A percentile compares a stretch with the other conserved stretches of the same genome.
phyloP scores from a whole-genome alignment of 2,888 invertebrate species.

The Apamea crenata region DNA sequence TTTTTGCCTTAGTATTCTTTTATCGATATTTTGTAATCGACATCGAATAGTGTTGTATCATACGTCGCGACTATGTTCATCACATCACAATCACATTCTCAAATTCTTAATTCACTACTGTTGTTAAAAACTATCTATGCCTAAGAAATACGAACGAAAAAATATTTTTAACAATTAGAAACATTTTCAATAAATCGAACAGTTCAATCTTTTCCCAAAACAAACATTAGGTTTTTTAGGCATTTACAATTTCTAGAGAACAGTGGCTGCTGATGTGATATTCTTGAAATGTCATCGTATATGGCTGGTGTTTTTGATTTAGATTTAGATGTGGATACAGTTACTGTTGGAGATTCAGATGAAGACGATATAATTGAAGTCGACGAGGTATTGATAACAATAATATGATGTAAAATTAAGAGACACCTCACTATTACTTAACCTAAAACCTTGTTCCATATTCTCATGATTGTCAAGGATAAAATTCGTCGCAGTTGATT shows the following conservation, averaged over 20 bases:
- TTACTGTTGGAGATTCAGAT: constrained; percentile 93
- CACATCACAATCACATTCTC: constrained; percentile 32
- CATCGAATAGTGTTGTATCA: constrained; percentile 34
- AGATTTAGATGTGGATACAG: constrained; percentile 93
- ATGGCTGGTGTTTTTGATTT: constrained; percentile 98
- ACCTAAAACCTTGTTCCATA: constrained; percentile 91
- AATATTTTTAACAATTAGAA: constrained; percentile 24
- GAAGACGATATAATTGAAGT: constrained; percentile 97
- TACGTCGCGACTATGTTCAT: constrained; percentile 1
- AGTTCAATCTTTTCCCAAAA: constrained; percentile 33
- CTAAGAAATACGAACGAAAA: constrained; percentile 39
- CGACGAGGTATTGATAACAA: constrained; percentile 93
- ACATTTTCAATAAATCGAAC: constrained; percentile 31
- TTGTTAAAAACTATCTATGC: constrained; percentile 45
- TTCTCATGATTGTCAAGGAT: constrained; percentile 84
- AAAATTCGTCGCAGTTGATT: constrained; percentile 68
- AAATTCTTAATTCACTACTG: constrained; percentile 47
- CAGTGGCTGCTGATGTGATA: constrained; percentile 87
- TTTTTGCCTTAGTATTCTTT: not conserved
- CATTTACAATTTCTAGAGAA: constrained; percentile 66
- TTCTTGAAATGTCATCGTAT: constrained; percentile 90
- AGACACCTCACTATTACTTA: constrained; percentile 71
- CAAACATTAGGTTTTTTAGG: constrained; percentile 46
- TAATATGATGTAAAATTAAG: constrained; percentile 39
- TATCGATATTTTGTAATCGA: not conserved